Conservation (phyloP, 2,888 invertebrate genomes). For the Acrobasis suavella region DNA sequence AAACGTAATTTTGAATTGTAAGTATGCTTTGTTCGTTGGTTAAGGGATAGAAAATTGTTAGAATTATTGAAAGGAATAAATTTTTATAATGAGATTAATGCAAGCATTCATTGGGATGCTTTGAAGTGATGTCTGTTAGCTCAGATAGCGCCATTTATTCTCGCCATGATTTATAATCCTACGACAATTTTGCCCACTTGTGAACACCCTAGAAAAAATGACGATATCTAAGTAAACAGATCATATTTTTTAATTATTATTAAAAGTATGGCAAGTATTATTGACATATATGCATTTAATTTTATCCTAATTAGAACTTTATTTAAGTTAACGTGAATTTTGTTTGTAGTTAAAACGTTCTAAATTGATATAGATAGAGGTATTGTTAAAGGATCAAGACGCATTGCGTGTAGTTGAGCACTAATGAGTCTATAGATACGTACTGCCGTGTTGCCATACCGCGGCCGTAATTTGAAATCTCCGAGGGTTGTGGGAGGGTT, state of each 20-base stretch:
- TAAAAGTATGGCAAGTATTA: slow-evolving; percentile 18
- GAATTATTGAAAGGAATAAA: slow-evolving; percentile 57
- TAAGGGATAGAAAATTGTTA: slow-evolving; percentile 70
- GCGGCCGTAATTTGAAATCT: slow-evolving; percentile 75
- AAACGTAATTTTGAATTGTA: slow-evolving; percentile 54
- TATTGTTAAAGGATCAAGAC: slow-evolving; percentile 50
- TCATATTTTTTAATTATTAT: slow-evolving; percentile 8
- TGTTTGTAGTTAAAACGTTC: slow-evolving; percentile 1
- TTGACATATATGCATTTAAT: slow-evolving; percentile 17
- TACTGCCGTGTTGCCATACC: slow-evolving; percentile 54
- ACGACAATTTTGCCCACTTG: no score
- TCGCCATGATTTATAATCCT: no score
- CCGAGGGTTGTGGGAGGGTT: slow-evolving; percentile 81
- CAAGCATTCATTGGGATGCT: slow-evolving; percentile 26
- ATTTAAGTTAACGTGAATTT: slow-evolving; percentile 4
- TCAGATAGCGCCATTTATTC: no score
- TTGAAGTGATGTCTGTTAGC: slow-evolving; percentile 6
- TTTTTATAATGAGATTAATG: slow-evolving; percentile 44
- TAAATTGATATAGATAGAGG: neutral
- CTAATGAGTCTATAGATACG: slow-evolving; percentile 64
- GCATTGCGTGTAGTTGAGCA: slow-evolving; percentile 46
- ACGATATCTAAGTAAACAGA: no score
- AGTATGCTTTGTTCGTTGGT: slow-evolving; percentile 67
- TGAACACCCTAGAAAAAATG: no score
- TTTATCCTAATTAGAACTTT: slow-evolving; percentile 12